Evolutionary conservation across 1,140 invertebrate genomes (phyloP).

Genomic region (Kradibia gibbosae): DNA sequence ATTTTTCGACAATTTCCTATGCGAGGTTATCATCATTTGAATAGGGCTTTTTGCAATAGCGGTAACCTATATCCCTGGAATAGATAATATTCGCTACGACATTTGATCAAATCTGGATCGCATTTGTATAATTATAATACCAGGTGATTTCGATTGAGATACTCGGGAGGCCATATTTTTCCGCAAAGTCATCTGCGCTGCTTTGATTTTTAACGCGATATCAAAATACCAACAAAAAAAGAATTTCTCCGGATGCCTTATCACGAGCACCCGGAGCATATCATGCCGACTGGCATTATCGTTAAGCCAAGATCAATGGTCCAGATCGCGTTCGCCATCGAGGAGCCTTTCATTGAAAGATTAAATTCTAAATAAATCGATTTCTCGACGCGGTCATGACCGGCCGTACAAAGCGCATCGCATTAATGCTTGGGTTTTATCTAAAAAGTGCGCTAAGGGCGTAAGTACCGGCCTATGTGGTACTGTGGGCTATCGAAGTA

Average conservation of each 20-base stretch:
- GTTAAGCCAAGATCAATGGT: not conserved
- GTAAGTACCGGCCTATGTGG: not conserved
- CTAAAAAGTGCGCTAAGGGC: not conserved
- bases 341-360: not conserved
- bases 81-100: not conserved
- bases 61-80: not conserved
- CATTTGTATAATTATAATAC: conserved; percentile 1
- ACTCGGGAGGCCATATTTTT: not conserved
- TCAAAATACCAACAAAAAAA: not conserved
- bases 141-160: not conserved
- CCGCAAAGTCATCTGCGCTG: not conserved
- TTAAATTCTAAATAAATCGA: conserved; percentile 7
- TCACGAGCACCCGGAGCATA: not conserved
- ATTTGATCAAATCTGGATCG: not conserved
- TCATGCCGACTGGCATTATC: not conserved
- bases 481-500: not conserved
- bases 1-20: too few species aligned
- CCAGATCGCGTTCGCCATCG: not conserved
- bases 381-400: not conserved
- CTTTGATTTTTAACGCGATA: not conserved
- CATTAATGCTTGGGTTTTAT: not conserved
- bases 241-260: not conserved
- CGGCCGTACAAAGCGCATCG: too few species aligned
- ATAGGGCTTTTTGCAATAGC: not conserved
- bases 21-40: too few species aligned